A percentile compares a stretch with the other conserved stretches of the same genome.
phyloP scores from a whole-genome alignment of 2,888 invertebrate species.

The Parelbella ahira region DNA sequence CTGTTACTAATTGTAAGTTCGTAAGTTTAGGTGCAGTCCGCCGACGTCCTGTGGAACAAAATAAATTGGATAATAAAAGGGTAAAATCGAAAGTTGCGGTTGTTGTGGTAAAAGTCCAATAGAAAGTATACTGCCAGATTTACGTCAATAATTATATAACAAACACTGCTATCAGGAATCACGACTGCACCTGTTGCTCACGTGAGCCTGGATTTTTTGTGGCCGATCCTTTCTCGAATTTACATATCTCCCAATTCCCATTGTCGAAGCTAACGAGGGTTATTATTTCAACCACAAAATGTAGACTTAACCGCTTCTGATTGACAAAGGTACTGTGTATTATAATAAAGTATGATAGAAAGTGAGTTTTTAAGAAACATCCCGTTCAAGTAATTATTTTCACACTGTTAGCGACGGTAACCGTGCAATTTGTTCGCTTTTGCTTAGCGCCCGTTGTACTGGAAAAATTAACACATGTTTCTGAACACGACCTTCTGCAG shows the following conservation, averaged over 20 bases:
- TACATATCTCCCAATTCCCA: slow-evolving; percentile 70
- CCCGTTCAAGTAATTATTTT: slow-evolving; percentile 49
- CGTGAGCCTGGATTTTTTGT: slow-evolving; percentile 66
- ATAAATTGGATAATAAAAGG: no score
- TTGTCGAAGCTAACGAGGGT: slow-evolving; percentile 68
- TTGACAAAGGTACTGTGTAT: slow-evolving; percentile 61
- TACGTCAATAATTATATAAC: slow-evolving; percentile 53
- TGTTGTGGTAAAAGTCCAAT: slow-evolving; percentile 39
- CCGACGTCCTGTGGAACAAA: no score
- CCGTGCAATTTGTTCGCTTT: slow-evolving; percentile 52
- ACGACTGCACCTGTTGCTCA: slow-evolving; percentile 68
- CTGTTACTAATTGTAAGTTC: no score
- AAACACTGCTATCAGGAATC: slow-evolving; percentile 67
- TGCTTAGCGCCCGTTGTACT: slow-evolving; percentile 41
- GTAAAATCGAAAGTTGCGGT: slow-evolving; percentile 58
- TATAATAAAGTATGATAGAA: slow-evolving; percentile 55
- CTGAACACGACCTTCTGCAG: slow-evolving; percentile 9
- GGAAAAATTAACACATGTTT: slow-evolving; percentile 41
- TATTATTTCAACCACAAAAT: slow-evolving; percentile 76
- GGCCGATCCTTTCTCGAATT: slow-evolving; percentile 64
- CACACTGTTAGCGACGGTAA: slow-evolving; percentile 62
- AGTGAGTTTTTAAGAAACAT: slow-evolving; percentile 40
- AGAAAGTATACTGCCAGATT: slow-evolving; percentile 52
- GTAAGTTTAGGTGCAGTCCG: no score
- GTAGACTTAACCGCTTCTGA: slow-evolving; percentile 61